Base-by-base conservation (phyloP, 1,140 invertebrate species). In the Drosophila willistoni region DNA sequence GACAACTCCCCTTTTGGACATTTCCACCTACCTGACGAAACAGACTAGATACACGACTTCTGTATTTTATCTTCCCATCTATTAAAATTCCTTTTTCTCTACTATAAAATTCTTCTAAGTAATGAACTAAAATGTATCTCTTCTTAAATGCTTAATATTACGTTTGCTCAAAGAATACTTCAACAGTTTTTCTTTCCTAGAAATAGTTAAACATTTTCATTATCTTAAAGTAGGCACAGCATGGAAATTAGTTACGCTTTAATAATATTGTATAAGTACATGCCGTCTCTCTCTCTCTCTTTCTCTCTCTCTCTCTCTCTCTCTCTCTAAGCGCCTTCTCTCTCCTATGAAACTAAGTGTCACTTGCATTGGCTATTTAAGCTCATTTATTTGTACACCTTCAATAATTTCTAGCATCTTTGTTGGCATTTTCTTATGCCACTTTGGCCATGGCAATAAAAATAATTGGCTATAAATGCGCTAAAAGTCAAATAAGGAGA, bases 381-480 rank as follows among this genome's bases (percentile, higher is more conserved):
- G 68, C 68, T 79, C 79, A 89, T 87, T 87, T 87, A 83, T 86
- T 73, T 73, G 17, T 73, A 79, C 83, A 86, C 83, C 83, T 87
- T 71, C 47, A 72, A 73, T 22, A 60, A 39, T 19, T 34, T 19
- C 44, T 39, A 62, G 68, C 51, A 54, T 7, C 10, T 33, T 57
- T 34, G 14, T 66, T 65, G 29, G 6, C 29, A 29, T 29, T 29
- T 29, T 29, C 29, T 29, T 29, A 29, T 29, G 41, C 33, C 34
- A 13, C 34, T 44, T 41, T 64, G 47, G 41, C 34, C 41, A 63
- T 39, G 54, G 69, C 79, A 76, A 86, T 86, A 86, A 79, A 86
- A 86, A 86, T 86, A 86, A 86, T 86, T 86, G 83, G 83, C 79
- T 74, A 87, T 86, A 86, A 86, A 86, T 86, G 83, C 76, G 76